Evolutionary conservation across 2,113 vertebrate genomes (phyloP), one percentile per base, ranked within the genome.

Genomic region (Indri indri): DNA sequence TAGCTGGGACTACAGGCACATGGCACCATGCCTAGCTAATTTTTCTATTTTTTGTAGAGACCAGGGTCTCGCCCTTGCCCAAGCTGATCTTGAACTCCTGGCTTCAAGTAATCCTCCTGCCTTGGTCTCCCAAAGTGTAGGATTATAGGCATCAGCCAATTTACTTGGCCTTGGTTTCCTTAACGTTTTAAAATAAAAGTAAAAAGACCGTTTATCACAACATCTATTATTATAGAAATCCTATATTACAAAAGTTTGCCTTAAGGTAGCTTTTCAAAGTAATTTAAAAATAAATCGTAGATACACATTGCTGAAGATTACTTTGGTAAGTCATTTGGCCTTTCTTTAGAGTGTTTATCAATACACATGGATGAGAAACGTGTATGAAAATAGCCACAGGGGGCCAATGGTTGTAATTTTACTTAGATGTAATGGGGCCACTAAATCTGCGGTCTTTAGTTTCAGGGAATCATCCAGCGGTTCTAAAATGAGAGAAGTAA

Each of bases 401-500:
- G 68, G 34, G 27, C 70, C 73, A 50, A 22, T 52, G 27, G 25
- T 37, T 42, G 79, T 25, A 65, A 63, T 93, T 94, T 88, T 94
- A 71, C 40, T 89, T 77, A 68, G 47, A 95, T 94, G 61, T 82
- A 47, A 34, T 32, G 7, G 37, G 34, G 27, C 23, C 50, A 57
- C 54, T 45, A 79, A 81, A 68, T 65, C 37, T 63, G 40, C 0
- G n/a, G 34, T 52, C n/a, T 79, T 84, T 30, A 77, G 14, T 54
- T 22, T 40, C 52, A 79, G 68, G 57, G 27, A 82, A 63, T 65
- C 57, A 81, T 42, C 50, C 14, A 70, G 37, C 14, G 45, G 52
- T 76, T 97, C 91, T 90, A 79, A 85, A 85, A 65, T 17, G 22
- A 96, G 45, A 80, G 73, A 94, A 54, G 90, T 50, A 66, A 66